phyloP scores from a whole-genome alignment of 2,888 invertebrate species.

The Nymphalis c-album region DNA sequence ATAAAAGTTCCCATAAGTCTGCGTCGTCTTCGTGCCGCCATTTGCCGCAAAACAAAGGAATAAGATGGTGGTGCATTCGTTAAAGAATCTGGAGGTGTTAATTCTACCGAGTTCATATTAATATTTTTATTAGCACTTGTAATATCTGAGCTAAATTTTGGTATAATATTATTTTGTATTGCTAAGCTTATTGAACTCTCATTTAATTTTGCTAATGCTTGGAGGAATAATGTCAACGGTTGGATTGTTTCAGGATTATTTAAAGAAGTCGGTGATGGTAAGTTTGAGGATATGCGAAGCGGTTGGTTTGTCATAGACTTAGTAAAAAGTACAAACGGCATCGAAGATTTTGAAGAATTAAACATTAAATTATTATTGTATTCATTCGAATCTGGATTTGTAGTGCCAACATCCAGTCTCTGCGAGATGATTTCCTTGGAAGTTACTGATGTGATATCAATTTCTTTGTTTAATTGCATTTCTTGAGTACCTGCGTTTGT shows the following conservation, averaged over 20 bases:
- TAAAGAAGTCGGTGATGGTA: slow-evolving; percentile 46
- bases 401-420: slow-evolving; percentile 27
- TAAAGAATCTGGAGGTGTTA: slow-evolving; percentile 67
- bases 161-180: slow-evolving; percentile 23
- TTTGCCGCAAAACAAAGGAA: slow-evolving; percentile 71
- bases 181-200: slow-evolving; percentile 50
- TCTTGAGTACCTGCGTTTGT: slow-evolving; percentile 17
- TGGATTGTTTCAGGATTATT: slow-evolving; percentile 40
- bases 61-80: slow-evolving; percentile 72
- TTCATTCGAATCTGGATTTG: background rate
- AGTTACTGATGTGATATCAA: slow-evolving; percentile 28
- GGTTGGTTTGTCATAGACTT: slow-evolving; percentile 40
- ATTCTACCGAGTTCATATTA: slow-evolving; percentile 45
- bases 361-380: slow-evolving; percentile 5
- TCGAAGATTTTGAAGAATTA: slow-evolving; percentile 24
- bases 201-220: slow-evolving; percentile 62
- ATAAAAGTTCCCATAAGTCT: slow-evolving; percentile 72
- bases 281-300: slow-evolving; percentile 41
- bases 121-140: slow-evolving; percentile 24
- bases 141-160: slow-evolving; percentile 11
- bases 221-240: slow-evolving; percentile 60
- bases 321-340: slow-evolving; percentile 43
- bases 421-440: slow-evolving; percentile 39
- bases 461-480: slow-evolving; percentile 26
- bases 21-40: slow-evolving; percentile 61